phyloP scores from a whole-genome alignment of 2,113 vertebrate genomes.

The Megaptera novaeangliae region DNA sequence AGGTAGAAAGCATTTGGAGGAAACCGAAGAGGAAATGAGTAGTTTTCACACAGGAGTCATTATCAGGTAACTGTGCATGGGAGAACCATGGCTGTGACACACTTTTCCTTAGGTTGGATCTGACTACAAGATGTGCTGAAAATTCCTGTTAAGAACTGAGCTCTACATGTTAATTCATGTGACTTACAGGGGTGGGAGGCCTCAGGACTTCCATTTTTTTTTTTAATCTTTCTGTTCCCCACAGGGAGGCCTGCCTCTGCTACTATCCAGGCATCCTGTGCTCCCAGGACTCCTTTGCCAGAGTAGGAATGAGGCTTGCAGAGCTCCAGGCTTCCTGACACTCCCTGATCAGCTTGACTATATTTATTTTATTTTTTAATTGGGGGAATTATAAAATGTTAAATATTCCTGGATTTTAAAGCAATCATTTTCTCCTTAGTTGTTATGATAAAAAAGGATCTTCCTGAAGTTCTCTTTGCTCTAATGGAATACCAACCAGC shows the following conservation, averaged over 20 bases:
- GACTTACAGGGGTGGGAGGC: not conserved
- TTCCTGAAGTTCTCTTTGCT: not conserved
- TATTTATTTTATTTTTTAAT: not conserved
- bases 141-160: not conserved
- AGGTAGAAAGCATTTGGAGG: not conserved
- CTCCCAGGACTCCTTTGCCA: not conserved
- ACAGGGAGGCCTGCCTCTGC: not conserved
- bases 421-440: not conserved
- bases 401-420: not conserved
- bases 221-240: not conserved
- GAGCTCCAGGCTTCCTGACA: not conserved
- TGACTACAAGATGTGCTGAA: not conserved
- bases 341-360: not conserved
- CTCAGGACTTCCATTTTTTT: not conserved
- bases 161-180: not conserved
- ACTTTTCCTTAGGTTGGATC: not conserved
- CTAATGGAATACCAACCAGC: not conserved
- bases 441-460: not conserved
- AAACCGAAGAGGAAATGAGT: not conserved
- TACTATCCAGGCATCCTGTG: not conserved
- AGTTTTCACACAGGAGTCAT: not conserved
- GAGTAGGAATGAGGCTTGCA: not conserved
- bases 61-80: not conserved
- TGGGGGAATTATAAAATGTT: not conserved
- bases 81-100: not conserved